phyloP scores from a whole-genome alignment of 2,888 invertebrate species.

The Phorcus lineatus region DNA sequence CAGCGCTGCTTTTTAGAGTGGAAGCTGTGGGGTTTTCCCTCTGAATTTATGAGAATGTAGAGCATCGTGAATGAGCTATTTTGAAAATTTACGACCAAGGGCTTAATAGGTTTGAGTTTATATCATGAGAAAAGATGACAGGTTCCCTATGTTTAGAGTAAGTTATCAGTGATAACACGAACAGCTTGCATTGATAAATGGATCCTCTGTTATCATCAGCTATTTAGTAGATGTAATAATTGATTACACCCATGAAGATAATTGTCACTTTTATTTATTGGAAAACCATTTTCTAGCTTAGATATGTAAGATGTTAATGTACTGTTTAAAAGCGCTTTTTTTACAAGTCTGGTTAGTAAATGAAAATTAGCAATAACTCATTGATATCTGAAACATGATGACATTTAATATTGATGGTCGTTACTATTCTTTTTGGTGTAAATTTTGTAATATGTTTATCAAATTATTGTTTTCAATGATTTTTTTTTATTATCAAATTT shows the following conservation, averaged over 20 bases:
- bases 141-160: slow-evolving; percentile 4
- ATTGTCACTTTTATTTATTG: too few relatives aligned
- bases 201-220: neutral
- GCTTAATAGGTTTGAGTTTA: slow-evolving; percentile 17
- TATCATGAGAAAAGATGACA: slow-evolving; percentile 10
- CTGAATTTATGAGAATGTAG: neutral
- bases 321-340: too few relatives aligned
- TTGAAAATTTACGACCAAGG: slow-evolving; percentile 4
- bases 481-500: too few relatives aligned
- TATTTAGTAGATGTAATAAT: slow-evolving; percentile 18
- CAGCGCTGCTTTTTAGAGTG: slow-evolving; percentile 9
- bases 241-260: neutral
- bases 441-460: too few relatives aligned
- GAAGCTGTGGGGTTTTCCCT: slow-evolving; percentile 16
- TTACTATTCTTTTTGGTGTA: too few relatives aligned
- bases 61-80: slow-evolving; percentile 13
- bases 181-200: neutral
- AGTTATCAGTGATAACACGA: neutral
- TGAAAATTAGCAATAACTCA: too few relatives aligned
- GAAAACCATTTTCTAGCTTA: too few relatives aligned
- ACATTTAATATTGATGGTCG: too few relatives aligned
- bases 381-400: too few relatives aligned
- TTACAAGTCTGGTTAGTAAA: too few relatives aligned
- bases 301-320: too few relatives aligned
- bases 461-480: too few relatives aligned